Base-by-base conservation (phyloP, 35 echinoderm and acorn worm genomes). In the Apostichopus californicus region DNA sequence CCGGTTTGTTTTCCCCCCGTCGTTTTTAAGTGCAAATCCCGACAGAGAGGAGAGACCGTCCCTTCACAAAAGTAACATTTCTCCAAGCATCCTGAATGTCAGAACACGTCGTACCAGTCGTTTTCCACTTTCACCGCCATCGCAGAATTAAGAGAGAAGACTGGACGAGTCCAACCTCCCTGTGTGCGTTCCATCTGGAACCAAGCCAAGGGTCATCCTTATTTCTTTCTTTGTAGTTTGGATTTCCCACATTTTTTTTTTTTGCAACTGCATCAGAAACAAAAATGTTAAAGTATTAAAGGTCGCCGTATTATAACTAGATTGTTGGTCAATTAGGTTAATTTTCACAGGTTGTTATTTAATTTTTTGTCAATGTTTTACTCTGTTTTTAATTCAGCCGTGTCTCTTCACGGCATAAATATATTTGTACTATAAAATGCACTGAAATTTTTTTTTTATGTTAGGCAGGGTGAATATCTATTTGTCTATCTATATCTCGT, bases 361-460 rank as follows among this genome's bases (percentile, higher is more conserved):
- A 2, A 46, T 46, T 46, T 46, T 34, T 34, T 34, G 28, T 34
- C 28, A 34, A 1, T 34, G 28, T 73, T 20, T 73, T 73, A 7
- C 15, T 18, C 11, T 73, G 15, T 73, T 22, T 73, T 73, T 18
- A 18, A 7, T 73, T 14, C 5, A 22, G 13, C 71, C 8, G 71
- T n/a, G 71, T 18, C 71, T 17, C 71, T 73, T 1, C 71, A 18
- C 13, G 28, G 28, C 28, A 60, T 60, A 57, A 56, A n/a, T 85
- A 85, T 85, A 85, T 85, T 85, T 85, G 81, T 85, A 85, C 81
- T 85, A 58, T 85, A 81, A 73, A 73, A 85, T 58, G 81, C 81
- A 85, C 81, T 85, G 81, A 85, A 85, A 85, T 85, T 9, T 1
- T 54, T 85, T 85, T 34, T 73, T 85, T 21, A 85, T 85, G 81